phyloP scores from a whole-genome alignment of 2,113 vertebrate species.

The Pyrgilauda ruficollis region DNA sequence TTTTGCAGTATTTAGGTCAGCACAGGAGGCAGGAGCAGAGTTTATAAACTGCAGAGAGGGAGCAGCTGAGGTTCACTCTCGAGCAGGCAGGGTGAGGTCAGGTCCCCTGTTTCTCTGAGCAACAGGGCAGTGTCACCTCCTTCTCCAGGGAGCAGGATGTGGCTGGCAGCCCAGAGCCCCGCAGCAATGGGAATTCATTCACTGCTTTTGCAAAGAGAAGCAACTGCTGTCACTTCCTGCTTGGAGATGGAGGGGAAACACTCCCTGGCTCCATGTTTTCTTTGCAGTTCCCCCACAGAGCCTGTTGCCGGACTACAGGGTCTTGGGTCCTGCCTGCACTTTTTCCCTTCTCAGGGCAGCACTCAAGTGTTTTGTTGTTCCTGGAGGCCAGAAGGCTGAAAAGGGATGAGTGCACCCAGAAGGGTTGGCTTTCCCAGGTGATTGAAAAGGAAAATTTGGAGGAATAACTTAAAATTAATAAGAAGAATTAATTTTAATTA shows the following conservation, averaged over 20 bases:
- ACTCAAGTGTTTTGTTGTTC: background rate
- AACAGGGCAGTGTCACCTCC: background rate
- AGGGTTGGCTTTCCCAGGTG: background rate
- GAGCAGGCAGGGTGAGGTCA: background rate
- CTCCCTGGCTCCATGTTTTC: background rate
- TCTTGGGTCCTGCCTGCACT: background rate
- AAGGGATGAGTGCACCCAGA: background rate
- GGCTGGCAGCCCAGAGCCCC: background rate
- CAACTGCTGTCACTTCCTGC: background rate
- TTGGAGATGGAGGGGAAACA: background rate
- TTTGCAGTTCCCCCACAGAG: background rate
- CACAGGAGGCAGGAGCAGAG: background rate
- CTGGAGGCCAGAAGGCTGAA: background rate
- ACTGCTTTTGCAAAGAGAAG: background rate
- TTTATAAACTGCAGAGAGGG: background rate
- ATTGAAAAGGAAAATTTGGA: background rate
- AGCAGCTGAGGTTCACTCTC: background rate
- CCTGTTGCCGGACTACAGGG: background rate
- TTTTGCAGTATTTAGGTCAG: background rate
- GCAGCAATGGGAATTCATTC: background rate
- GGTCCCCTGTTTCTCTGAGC: background rate
- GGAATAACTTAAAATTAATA: background rate
- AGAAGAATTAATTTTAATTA: no score
- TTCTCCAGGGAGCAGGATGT: background rate
- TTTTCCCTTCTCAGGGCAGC: background rate